Evolutionary conservation across 2,888 invertebrate species (phyloP), one percentile per base, ranked within the genome.

Genomic region (Eupeodes luniger): DNA sequence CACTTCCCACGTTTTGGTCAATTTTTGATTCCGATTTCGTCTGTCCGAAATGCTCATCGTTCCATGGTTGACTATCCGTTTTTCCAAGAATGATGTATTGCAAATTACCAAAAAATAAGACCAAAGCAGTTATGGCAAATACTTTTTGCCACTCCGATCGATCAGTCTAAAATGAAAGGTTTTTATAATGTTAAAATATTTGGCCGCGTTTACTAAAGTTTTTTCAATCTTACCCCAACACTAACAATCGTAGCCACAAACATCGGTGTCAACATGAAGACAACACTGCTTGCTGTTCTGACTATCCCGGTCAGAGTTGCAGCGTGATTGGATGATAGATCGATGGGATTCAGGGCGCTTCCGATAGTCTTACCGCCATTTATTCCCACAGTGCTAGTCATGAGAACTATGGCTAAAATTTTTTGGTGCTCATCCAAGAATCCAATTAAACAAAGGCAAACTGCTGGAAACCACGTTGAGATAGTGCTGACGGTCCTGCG

Each of bases 251-350:
- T 19, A 16, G 62, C 75, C 40, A 62, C 62, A 6, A 62, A 57
- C 5, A 75, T 9, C 4, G 75, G 75, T 2, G 75, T 75, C 7
- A 75, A 9, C 61, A 62, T 62, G 5, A 36, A 64, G 16, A 75
- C 7, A 12, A 62, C 40, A 5, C 53, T 96, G 0, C 95, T 95
- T 0, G 94, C 92, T 0, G 95, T 95, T 90, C 96, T 96, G 0
- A 95, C 95, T 55, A 96, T 94, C 0, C 96, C 96, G 95, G 96
- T 96, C n/a, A 96, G 91, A 4, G 95, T 94, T 7, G 96, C 96
- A 2, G 96, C 95, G 90, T 95, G 95, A 89, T 95, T 95, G 1
- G 96, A 95, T 5, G 96, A 95, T 44, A 96, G 93, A 91, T 96
- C 96, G 85, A 96, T 95, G 94, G 87, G 10, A 95, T 94, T 91